These are phyloP conservation scores for Pachycephus smyrnensis DNA, from an alignment of 2,888 invertebrate species.

Conservation along the genomic window DNA sequence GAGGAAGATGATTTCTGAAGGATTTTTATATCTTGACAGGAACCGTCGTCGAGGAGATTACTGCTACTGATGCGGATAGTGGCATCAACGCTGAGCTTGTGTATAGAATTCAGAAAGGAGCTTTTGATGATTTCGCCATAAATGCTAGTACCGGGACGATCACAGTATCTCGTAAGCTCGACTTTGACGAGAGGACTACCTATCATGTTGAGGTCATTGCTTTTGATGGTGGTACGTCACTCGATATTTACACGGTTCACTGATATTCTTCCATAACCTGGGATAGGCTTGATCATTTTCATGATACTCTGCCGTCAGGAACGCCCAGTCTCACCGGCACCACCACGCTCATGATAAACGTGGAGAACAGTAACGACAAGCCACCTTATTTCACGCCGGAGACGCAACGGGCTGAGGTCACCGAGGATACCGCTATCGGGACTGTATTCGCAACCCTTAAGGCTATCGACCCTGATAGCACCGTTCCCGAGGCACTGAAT, in stretches of 20 bases:
- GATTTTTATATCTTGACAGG: slow-evolving; percentile 67
- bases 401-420: slow-evolving; percentile 82
- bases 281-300: neutral
- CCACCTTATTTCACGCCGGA: slow-evolving; percentile 84
- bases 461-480: slow-evolving; percentile 85
- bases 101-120: slow-evolving; percentile 87
- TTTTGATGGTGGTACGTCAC: slow-evolving; percentile 76
- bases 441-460: slow-evolving; percentile 78
- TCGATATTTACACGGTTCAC: neutral
- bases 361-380: slow-evolving; percentile 90
- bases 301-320: slow-evolving; percentile 66
- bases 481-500: slow-evolving; percentile 75
- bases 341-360: slow-evolving; percentile 80
- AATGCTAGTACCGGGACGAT: slow-evolving; percentile 82
- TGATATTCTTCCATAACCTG: neutral
- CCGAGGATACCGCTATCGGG: slow-evolving; percentile 82
- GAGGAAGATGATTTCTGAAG: neutral
- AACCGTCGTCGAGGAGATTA: slow-evolving; percentile 79
- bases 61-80: slow-evolving; percentile 88
- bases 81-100: slow-evolving; percentile 85
- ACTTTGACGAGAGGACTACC: slow-evolving; percentile 83
- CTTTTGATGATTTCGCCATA: slow-evolving; percentile 86
- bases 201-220: slow-evolving; percentile 86
- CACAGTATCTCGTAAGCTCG: slow-evolving; percentile 81
- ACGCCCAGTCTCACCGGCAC: slow-evolving; percentile 86